Evolutionary conservation across 2,888 invertebrate genomes (phyloP), one percentile per base, ranked within the genome.

Genomic region (Sinotaia quadrata): DNA sequence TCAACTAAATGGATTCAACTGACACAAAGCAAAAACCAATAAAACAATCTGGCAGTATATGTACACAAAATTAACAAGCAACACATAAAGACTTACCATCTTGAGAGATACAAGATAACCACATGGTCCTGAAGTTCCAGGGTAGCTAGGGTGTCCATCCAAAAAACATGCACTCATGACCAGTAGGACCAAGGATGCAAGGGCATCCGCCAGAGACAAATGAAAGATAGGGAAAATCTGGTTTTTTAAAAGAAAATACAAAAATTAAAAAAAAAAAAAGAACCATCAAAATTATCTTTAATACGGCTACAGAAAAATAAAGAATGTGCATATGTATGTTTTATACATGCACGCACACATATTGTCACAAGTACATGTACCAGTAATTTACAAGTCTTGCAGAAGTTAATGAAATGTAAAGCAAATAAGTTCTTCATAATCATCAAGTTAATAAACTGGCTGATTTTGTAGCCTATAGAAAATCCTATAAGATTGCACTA

Each of bases 161-260:
- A 75, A 49, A 56, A 70, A 75, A 52, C 75, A n/a, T 1, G 52
- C 47, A 21, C 71, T 68, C 24, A 71, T 68, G 24, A 67, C 15
- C 37, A 75, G 21, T 31, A 77, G 66, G 34, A 73, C 58, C 41
- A 72, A 15, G 1, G 76, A 76, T 0, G 78, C 71, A 41, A 76
- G 47, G 59, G 71, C 33, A 47, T 77, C 75, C 10, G 78, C 78
- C 52, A 75, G 49, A 2, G 78, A 75, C 59, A 78, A 51, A 52
- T 78, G 73, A 51, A 78, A 74, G 34, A 76, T 75, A 8, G 77
- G 77, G 47, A 73, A 74, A n/a, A 78, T 68, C 77, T 78, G 75
- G 10, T 60, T 61, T 52, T 8, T 54, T 51, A 29, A 49, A n/a
- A 24, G 12, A 27, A 49, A 41, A 51, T 7, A 24, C 29, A 36